These are phyloP conservation scores for Leptonema lineaticorne DNA, from an alignment of 1,140 invertebrate species.

Conservation along the genomic window DNA sequence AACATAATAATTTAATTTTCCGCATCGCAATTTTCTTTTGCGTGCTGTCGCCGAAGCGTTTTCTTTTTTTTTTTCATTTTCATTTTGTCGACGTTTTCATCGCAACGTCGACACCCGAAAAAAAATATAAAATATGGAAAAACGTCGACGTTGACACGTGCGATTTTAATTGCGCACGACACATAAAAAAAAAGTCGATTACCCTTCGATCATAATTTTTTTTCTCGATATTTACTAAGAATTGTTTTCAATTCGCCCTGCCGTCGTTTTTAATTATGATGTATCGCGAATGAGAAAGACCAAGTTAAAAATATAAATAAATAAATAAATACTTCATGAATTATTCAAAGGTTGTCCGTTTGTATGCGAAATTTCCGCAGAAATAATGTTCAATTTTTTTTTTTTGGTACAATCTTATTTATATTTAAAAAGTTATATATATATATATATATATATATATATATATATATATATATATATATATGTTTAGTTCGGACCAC, in stretches of 20 bases:
- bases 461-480: background rate
- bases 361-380: slow-evolving; percentile 24
- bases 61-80: background rate
- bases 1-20: background rate
- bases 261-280: slow-evolving; percentile 5
- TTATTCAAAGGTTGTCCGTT: slow-evolving; percentile 13
- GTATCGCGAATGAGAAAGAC: background rate
- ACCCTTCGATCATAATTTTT: slow-evolving; percentile 14
- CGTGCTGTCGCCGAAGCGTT: background rate
- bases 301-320: slow-evolving; percentile 8
- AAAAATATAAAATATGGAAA: background rate
- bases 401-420: background rate
- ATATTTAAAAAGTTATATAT: too few relatives aligned
- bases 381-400: slow-evolving; percentile 20
- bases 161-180: slow-evolving; percentile 9
- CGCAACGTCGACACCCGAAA: background rate
- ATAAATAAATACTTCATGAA: slow-evolving; percentile 23
- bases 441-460: too few relatives aligned
- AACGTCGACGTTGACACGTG: background rate
- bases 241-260: background rate
- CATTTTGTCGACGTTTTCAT: too few relatives aligned
- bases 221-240: background rate
- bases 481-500: slow-evolving; percentile 7
- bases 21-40: background rate
- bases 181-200: slow-evolving; percentile 3